phyloP scores from a whole-genome alignment of 2,888 invertebrate species.

The Eledona agricola region DNA sequence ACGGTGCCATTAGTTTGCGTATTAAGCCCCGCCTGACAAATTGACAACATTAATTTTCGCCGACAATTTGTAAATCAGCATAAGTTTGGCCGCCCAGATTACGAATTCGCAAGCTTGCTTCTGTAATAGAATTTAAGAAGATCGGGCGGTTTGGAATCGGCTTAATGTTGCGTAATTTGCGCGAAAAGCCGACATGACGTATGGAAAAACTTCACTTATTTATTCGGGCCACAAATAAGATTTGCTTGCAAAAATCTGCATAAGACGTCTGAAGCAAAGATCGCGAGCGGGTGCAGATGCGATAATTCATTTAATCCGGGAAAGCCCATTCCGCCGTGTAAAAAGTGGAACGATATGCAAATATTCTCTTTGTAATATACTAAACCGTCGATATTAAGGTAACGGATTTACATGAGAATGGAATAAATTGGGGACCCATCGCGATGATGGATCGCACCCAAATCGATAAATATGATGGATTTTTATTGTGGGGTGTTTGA shows the following conservation, averaged over 20 bases:
- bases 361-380: slow-evolving; percentile 49
- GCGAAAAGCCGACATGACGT: slow-evolving; percentile 18
- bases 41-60: slow-evolving; percentile 45
- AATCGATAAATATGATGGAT: too few relatives aligned
- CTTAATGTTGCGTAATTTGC: slow-evolving; percentile 45
- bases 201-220: slow-evolving; percentile 28
- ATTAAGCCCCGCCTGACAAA: slow-evolving; percentile 46
- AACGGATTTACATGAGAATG: slow-evolving; percentile 56
- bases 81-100: slow-evolving; percentile 42
- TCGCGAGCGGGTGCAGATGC: slow-evolving; percentile 33
- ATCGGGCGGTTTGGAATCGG: slow-evolving; percentile 44
- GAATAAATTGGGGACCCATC: slow-evolving; percentile 54
- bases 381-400: slow-evolving; percentile 49
- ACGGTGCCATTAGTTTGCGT: too few relatives aligned
- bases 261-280: too few relatives aligned
- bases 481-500: too few relatives aligned
- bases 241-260: too few relatives aligned
- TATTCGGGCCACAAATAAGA: too few relatives aligned
- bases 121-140: slow-evolving; percentile 44
- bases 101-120: slow-evolving; percentile 43
- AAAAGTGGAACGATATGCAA: slow-evolving; percentile 49
- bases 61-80: slow-evolving; percentile 43
- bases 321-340: slow-evolving; percentile 40
- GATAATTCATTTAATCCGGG: slow-evolving; percentile 39
- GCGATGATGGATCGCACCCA: too few relatives aligned